Percentiles rank a stretch among this genome's conserved stretches.
These are phyloP conservation scores for Aurelia aurita complex sp. Pacific DNA, from an alignment of 30 jellyfish, hydroid and myxozoan species.

Conservation along the genomic window DNA sequence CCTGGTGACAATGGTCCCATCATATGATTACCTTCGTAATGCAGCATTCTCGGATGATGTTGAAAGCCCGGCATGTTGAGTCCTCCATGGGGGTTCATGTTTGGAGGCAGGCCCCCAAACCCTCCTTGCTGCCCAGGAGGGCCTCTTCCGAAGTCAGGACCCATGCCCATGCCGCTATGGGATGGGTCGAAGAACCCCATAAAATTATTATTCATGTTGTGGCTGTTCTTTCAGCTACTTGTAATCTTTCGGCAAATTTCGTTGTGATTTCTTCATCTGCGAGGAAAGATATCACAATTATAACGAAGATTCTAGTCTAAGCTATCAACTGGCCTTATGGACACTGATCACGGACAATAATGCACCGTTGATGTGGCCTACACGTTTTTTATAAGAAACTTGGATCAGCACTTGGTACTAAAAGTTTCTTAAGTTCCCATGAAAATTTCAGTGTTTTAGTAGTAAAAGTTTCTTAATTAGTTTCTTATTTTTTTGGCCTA, in stretches of 20 bases:
- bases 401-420: too few species aligned
- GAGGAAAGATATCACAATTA: background rate
- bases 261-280: constrained; percentile 55
- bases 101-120: constrained; percentile 63
- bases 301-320: background rate
- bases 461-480: too few species aligned
- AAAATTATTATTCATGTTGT: constrained; percentile 65
- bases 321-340: too few species aligned
- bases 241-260: constrained; percentile 18
- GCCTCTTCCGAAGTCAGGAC: constrained; percentile 68
- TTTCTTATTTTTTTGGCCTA: too few species aligned
- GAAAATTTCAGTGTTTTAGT: too few species aligned
- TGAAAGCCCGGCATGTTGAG: constrained; percentile 38
- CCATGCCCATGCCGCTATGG: constrained; percentile 44
- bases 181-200: constrained; percentile 73
- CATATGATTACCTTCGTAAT: constrained; percentile 45
- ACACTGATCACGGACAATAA: too few species aligned
- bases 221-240: constrained; percentile 34
- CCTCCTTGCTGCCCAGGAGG: constrained; percentile 75
- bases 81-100: constrained; percentile 69
- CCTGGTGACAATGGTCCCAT: constrained; percentile 67
- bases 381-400: too few species aligned
- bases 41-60: constrained; percentile 65
- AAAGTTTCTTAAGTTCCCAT: too few species aligned
- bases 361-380: too few species aligned